Percentiles rank a stretch among this genome's conserved stretches.
Conservation (phyloP, 2,113 vertebrate species). For the Pollimyrus isidori region DNA sequence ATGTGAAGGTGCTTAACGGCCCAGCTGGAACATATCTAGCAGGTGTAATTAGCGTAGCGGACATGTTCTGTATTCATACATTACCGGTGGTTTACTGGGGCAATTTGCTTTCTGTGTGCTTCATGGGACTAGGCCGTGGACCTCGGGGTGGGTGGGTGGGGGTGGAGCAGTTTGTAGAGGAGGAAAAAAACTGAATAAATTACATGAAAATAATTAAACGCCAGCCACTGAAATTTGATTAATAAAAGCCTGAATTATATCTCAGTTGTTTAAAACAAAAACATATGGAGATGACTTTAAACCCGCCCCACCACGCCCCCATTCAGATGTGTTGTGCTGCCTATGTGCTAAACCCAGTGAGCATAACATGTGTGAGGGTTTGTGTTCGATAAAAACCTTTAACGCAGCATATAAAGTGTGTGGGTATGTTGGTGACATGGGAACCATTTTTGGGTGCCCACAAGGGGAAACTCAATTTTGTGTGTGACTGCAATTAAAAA, state of each 20-base stretch:
- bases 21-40: neutral
- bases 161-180: neutral
- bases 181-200: neutral
- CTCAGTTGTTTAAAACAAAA: neutral
- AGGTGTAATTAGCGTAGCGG: neutral
- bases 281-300: neutral
- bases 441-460: too few species aligned
- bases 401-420: neutral
- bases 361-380: neutral
- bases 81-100: neutral
- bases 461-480: neutral
- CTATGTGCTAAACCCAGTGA: neutral
- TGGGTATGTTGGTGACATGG: too few species aligned
- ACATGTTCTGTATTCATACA: neutral
- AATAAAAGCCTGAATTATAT: neutral
- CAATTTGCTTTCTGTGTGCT: neutral
- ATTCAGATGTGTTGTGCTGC: neutral
- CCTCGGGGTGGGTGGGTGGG: too few species aligned
- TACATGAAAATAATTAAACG: neutral
- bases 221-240: neutral
- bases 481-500: neutral
- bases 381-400: neutral
- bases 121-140: neutral
- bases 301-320: neutral
- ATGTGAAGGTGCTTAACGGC: neutral